Base-by-base conservation (phyloP, 2,797 vertebrate genomes). In the Chrysocyon brachyurus region DNA sequence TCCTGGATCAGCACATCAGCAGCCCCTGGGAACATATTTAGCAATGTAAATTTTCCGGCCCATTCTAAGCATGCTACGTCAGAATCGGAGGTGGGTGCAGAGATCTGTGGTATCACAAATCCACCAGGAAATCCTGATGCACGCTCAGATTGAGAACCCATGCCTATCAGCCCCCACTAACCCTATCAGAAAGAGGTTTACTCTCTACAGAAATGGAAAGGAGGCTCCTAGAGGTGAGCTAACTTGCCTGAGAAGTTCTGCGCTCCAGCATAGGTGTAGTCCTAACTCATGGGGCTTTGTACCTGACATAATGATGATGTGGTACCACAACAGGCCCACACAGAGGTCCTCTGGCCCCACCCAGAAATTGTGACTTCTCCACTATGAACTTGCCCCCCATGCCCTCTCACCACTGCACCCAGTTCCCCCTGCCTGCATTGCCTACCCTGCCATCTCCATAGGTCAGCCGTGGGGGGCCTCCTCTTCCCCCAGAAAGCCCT, bases 341-440 rank as follows among this genome's bases (percentile, higher is more conserved):
- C 26, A 7, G 26, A 57, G 46, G 12, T 12, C 31, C 19, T 77
- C 40, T 28, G 36, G 64, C 3, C 6, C 46, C 31, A 26, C 12
- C 31, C 61, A 24, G 36, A 57, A 64, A 31, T 26, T 40, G 16
- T 17, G 49, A 46, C 46, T 28, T 12, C 40, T 22, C n/a, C 36
- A 5, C 31, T 8, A 0, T 0, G 19, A 15, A 7, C 26, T 9
- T 68, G 16, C 49, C 54, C 21, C 56, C 59, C 17, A 0, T 0
- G 17, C 7, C 46, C 56, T 66, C 56, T 46, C 5, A 22, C 70
- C 52, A 66, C 26, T 2, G 3, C 33, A 5, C 56, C 31, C 28
- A 10, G 40, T 22, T 54, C 11, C 15, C 28, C 3, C 26, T 70
- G 24, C 8, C 49, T 26, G 12, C 17, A 22, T 3, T 54, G 12